Conservation (phyloP, 2,888 invertebrate species). For the Deilephila porcellus region DNA sequence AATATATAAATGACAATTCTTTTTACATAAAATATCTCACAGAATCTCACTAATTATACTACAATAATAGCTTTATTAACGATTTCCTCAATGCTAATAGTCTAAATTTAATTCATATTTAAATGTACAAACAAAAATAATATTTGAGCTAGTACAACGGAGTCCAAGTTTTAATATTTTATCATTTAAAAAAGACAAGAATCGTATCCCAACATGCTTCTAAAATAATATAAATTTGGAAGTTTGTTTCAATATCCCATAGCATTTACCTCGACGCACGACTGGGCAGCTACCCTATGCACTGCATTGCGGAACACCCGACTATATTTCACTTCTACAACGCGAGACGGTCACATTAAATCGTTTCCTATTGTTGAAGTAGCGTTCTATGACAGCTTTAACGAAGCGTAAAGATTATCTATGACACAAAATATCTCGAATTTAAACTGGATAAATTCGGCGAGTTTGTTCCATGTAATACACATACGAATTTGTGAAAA, state of each 20-base stretch:
- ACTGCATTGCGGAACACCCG: conserved; percentile 80
- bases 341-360: conserved; percentile 71
- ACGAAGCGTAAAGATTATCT: conserved; percentile 51
- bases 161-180: too few relatives aligned
- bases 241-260: conserved; percentile 11
- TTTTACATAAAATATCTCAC: too few relatives aligned
- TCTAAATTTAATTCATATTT: too few relatives aligned
- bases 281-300: conserved; percentile 67
- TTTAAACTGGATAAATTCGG: background rate
- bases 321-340: conserved; percentile 81
- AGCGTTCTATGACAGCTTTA: conserved; percentile 62
- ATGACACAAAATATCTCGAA: conserved; percentile 21
- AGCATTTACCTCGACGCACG: conserved; percentile 5
- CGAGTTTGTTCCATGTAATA: background rate
- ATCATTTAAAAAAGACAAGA: too few relatives aligned
- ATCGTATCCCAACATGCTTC: too few relatives aligned
- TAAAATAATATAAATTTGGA: background rate
- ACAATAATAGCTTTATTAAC: too few relatives aligned
- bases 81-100: too few relatives aligned
- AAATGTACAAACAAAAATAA: too few relatives aligned
- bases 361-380: conserved; percentile 70
- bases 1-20: too few relatives aligned
- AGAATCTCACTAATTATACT: too few relatives aligned
- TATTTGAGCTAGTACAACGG: too few relatives aligned
- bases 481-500: background rate